These are phyloP conservation scores for Sceloporus undulatus DNA, from an alignment of 2,113 vertebrate species.

Conservation along the genomic window DNA sequence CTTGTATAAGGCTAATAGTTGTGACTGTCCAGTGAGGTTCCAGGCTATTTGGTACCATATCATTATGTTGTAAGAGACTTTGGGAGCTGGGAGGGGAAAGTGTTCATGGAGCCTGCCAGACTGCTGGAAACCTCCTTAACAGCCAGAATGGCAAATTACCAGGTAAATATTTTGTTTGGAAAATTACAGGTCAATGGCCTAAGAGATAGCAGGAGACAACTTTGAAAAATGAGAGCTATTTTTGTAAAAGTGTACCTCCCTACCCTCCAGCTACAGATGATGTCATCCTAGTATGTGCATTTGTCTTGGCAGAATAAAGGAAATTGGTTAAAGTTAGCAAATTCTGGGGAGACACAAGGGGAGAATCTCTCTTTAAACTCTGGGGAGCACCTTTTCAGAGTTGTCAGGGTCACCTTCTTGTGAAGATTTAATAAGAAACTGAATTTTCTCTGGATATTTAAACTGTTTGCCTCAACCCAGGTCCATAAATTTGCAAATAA, in stretches of 20 bases:
- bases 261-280: background rate
- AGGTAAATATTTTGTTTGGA: background rate
- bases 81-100: background rate
- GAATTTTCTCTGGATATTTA: background rate
- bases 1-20: no score
- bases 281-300: background rate
- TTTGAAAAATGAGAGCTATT: background rate
- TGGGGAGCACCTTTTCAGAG: background rate
- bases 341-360: background rate
- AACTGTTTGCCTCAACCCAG: background rate
- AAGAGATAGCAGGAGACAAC: background rate
- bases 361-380: background rate
- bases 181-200: background rate
- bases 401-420: background rate
- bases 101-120: background rate
- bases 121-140: background rate
- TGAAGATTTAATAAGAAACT: background rate
- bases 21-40: background rate
- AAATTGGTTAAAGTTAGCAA: background rate
- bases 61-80: background rate
- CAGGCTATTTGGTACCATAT: background rate
- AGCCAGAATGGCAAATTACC: background rate
- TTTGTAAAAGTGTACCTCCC: background rate
- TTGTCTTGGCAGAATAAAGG: background rate
- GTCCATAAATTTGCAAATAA: background rate